Conservation (phyloP, 2,797 vertebrate species). For the Brachyrhaphis roseni region DNA sequence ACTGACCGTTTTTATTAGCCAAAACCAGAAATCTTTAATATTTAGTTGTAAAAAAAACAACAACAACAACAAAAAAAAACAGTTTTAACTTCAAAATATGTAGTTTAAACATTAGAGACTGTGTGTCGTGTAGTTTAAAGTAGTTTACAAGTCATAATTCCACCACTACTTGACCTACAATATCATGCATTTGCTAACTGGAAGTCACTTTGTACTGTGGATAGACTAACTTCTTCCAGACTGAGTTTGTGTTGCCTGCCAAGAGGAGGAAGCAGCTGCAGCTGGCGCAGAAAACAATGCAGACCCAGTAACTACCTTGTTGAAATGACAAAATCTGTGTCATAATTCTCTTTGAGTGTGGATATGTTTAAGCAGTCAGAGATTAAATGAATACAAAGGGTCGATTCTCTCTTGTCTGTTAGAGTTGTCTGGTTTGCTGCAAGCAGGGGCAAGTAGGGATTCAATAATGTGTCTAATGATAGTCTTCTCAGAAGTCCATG, state of each 20-base stretch:
- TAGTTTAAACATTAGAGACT: neutral
- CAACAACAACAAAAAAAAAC: too few species aligned
- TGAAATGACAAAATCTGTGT: constrained; percentile 72
- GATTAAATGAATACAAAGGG: constrained; percentile 40
- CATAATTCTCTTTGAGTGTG: constrained; percentile 49
- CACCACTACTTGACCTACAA: constrained; percentile 6
- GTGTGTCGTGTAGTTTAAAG: neutral
- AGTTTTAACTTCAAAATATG: neutral
- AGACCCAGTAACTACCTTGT: constrained; percentile 69
- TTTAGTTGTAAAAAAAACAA: neutral
- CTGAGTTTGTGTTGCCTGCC: constrained; percentile 53
- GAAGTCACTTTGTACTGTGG: constrained; percentile 26
- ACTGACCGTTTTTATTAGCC: neutral
- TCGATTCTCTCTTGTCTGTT: constrained; percentile 46
- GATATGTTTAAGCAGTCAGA: constrained; percentile 12
- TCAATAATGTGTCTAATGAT: constrained; percentile 78
- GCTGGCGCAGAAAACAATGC: constrained; percentile 72
- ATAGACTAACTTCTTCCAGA: constrained; percentile 60
- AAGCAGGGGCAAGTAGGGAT: constrained; percentile 75
- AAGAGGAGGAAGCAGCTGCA: constrained; percentile 76
- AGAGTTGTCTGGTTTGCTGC: constrained; percentile 58
- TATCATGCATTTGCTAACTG: constrained; percentile 15
- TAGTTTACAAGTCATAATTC: neutral
- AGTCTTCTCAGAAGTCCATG: constrained; percentile 70
- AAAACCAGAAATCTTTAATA: neutral